A percentile compares a stretch with the other conserved stretches of the same genome.
Evolutionary conservation across 2,888 invertebrate species (phyloP).

Genomic region (Hartigia nigra): DNA sequence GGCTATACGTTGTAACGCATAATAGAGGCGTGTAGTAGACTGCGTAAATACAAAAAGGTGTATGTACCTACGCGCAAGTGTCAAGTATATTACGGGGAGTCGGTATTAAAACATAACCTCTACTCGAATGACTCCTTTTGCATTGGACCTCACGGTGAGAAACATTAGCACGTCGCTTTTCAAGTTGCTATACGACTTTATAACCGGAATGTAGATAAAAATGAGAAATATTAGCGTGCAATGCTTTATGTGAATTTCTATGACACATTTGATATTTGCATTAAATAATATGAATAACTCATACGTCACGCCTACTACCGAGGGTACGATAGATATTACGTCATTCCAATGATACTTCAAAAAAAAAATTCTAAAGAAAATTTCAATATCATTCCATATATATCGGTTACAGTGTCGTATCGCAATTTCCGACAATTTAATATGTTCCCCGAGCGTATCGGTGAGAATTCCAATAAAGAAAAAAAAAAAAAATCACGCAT

Average conservation of each 20-base stretch:
- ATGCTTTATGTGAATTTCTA: not conserved
- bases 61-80: constrained; percentile 24
- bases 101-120: not conserved
- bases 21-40: not conserved
- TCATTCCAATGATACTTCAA: not conserved
- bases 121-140: not conserved
- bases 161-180: not conserved
- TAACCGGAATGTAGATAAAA: not conserved
- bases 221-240: not conserved
- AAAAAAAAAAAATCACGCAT: not conserved
- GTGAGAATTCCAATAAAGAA: not conserved
- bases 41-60: not conserved
- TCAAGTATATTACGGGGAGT: not conserved
- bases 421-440: not conserved
- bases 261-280: not conserved
- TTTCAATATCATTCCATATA: too few species aligned
- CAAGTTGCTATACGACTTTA: not conserved
- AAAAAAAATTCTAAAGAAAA: not conserved
- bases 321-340: not conserved
- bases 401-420: not conserved
- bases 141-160: not conserved
- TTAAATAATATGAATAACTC: not conserved
- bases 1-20: not conserved
- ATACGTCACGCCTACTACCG: not conserved
- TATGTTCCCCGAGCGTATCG: not conserved